Evolutionary conservation across 2,888 invertebrate species (phyloP).

Genomic region (Pocota personata): DNA sequence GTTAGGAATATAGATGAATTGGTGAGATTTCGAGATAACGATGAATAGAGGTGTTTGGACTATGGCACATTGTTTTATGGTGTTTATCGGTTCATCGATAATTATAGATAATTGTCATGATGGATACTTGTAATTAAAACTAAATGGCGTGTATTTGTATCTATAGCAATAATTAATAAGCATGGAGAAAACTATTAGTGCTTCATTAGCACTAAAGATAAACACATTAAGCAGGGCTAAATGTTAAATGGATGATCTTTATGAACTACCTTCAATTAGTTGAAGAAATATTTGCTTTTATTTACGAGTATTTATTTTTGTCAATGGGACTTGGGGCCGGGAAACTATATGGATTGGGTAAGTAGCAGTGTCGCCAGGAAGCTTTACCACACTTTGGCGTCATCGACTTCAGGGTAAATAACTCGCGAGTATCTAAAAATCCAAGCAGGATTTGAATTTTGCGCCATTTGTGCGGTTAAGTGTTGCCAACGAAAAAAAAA

Average conservation of each 20-base stretch:
- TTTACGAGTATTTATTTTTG: too few relatives aligned
- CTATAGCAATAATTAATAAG: neutral
- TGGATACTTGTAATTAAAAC: slow-evolving; percentile 18
- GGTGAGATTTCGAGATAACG: neutral
- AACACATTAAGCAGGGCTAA: neutral
- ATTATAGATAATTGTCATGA: slow-evolving; percentile 33
- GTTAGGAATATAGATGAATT: neutral
- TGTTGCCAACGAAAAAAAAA: too few relatives aligned
- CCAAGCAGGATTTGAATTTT: too few relatives aligned
- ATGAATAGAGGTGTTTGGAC: neutral
- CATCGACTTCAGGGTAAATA: too few relatives aligned
- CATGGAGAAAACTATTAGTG: neutral
- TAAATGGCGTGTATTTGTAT: neutral
- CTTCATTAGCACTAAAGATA: neutral
- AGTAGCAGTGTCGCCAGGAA: too few relatives aligned
- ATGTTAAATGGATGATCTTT: neutral
- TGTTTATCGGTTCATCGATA: slow-evolving; percentile 7
- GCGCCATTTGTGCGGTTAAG: too few relatives aligned
- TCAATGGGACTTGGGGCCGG: too few relatives aligned
- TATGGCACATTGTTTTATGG: neutral
- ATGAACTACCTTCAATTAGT: neutral
- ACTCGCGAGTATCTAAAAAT: too few relatives aligned
- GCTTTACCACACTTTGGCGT: too few relatives aligned
- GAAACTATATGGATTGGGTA: too few relatives aligned
- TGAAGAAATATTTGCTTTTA: neutral